Percentiles rank a stretch among this genome's conserved stretches.
Evolutionary conservation across 2,888 invertebrate genomes (phyloP).

Genomic region (Amblyjoppa proteus): DNA sequence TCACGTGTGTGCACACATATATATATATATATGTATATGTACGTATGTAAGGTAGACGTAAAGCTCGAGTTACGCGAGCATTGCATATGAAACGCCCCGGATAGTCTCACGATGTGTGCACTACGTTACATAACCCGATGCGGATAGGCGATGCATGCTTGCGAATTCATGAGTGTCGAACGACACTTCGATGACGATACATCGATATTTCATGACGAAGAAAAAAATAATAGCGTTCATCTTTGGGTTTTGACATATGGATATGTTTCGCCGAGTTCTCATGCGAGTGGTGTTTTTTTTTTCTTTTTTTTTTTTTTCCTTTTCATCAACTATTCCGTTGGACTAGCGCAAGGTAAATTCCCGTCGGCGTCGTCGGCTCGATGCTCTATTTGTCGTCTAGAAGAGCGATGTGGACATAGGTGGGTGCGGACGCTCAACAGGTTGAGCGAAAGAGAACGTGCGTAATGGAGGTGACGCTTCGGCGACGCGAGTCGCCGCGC

Average conservation of each 20-base stretch:
- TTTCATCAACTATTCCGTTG: background rate
- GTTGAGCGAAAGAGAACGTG: slow-evolving; percentile 24
- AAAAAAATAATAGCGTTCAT: background rate
- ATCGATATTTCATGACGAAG: slow-evolving; percentile 6
- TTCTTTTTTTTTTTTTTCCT: background rate
- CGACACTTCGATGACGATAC: background rate
- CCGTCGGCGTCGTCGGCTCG: background rate
- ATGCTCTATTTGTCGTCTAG: background rate
- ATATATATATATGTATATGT: background rate
- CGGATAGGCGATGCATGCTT: slow-evolving; percentile 18
- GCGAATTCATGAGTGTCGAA: background rate
- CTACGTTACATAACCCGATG: slow-evolving; percentile 26
- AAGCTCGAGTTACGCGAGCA: background rate
- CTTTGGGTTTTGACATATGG: background rate
- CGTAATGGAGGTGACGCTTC: background rate
- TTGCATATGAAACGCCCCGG: background rate
- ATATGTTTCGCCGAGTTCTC: background rate
- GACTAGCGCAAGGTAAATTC: background rate
- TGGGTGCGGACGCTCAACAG: slow-evolving; percentile 34
- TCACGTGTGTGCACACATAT: too few species aligned
- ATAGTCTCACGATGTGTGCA: slow-evolving; percentile 22
- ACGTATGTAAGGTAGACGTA: slow-evolving; percentile 1
- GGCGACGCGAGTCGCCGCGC: background rate
- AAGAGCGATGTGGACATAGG: background rate
- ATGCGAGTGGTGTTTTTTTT: background rate